phyloP scores from a whole-genome alignment of 2,888 invertebrate species.

The Synanthedon tipuliformis region DNA sequence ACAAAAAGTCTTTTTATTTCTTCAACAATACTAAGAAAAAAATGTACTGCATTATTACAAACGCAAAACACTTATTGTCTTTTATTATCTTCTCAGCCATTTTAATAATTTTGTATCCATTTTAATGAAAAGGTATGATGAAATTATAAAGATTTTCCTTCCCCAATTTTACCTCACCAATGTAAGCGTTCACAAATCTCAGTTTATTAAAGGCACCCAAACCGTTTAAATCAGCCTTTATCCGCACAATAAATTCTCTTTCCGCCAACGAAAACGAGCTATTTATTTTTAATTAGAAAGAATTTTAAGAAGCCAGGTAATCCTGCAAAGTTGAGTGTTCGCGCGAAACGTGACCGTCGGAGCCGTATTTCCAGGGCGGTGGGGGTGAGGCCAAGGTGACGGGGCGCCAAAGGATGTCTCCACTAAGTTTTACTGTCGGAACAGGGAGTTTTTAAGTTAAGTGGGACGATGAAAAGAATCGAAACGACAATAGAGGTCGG shows the following conservation, averaged over 20 bases:
- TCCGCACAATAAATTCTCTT: not conserved
- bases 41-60: too few relatives aligned
- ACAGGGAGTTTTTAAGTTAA: slow-evolving; percentile 1
- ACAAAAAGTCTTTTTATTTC: too few relatives aligned
- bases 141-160: too few relatives aligned
- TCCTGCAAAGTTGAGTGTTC: not conserved
- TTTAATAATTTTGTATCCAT: too few relatives aligned
- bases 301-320: not conserved
- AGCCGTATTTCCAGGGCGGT: not conserved
- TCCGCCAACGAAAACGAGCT: not conserved
- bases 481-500: not conserved
- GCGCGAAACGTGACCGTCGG: not conserved
- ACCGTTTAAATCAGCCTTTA: too few relatives aligned
- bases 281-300: slow-evolving; percentile 4
- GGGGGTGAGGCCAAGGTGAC: not conserved
- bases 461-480: slow-evolving; percentile 1
- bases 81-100: too few relatives aligned
- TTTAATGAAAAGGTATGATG: too few relatives aligned
- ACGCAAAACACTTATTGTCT: too few relatives aligned
- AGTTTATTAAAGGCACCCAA: too few relatives aligned
- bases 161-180: too few relatives aligned
- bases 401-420: not conserved
- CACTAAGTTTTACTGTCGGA: not conserved
- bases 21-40: too few relatives aligned
- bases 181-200: too few relatives aligned